These are phyloP conservation scores for Paratrypauchen microcephalus DNA, from an alignment of 2,797 vertebrate species.

Conservation along the genomic window DNA sequence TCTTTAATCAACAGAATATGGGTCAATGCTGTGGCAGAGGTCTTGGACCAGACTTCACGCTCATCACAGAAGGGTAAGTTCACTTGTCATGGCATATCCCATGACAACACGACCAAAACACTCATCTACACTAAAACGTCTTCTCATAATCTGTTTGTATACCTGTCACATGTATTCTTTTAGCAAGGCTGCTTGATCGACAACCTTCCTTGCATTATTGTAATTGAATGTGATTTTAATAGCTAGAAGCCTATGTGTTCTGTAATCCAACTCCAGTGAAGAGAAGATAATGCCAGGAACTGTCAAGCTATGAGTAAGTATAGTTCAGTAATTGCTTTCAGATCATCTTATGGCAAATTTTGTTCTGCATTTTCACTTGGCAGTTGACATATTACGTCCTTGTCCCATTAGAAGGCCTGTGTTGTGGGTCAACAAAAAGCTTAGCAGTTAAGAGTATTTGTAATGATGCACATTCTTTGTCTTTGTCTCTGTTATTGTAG, in stretches of 20 bases:
- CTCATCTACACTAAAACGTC: constrained; percentile 24
- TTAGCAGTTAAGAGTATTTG: constrained; percentile 68
- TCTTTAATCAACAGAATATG: constrained; percentile 8
- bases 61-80: constrained; percentile 29
- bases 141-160: constrained; percentile 41
- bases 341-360: constrained; percentile 4
- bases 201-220: constrained; percentile 52
- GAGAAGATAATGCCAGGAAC: constrained; percentile 40
- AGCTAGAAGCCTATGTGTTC: constrained; percentile 51
- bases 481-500: constrained; percentile 63
- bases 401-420: constrained; percentile 24
- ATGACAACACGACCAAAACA: constrained; percentile 53
- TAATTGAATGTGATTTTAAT: constrained; percentile 78
- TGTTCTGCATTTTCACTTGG: constrained; percentile 4
- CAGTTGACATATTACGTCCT: constrained; percentile 18
- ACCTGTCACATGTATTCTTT: constrained; percentile 46
- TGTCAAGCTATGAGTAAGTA: constrained; percentile 32
- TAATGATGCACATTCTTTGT: constrained; percentile 66
- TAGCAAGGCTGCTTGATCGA: constrained; percentile 59
- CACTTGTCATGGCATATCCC: constrained; percentile 37
- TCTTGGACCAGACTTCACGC: constrained; percentile 7
- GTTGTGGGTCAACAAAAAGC: constrained; percentile 63
- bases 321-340: constrained; percentile 21
- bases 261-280: constrained; percentile 68
- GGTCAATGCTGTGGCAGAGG: constrained; percentile 32